phyloP scores from a whole-genome alignment of 2,888 invertebrate genomes.

The Sturmia bella region DNA sequence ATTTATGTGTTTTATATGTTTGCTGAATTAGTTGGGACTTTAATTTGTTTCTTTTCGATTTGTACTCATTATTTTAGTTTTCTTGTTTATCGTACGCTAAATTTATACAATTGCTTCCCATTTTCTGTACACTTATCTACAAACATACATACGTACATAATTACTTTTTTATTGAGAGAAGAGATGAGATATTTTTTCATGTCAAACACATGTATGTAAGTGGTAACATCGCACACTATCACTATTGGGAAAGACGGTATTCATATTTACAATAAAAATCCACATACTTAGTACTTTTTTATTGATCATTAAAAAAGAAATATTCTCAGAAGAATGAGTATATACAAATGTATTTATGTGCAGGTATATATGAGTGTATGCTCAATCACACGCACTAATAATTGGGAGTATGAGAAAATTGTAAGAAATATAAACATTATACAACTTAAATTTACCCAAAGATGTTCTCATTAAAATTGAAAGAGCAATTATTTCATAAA shows the following conservation, averaged over 20 bases:
- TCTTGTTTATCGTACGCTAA: slow-evolving; percentile 55
- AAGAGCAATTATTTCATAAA: slow-evolving; percentile 21
- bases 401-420: slow-evolving; percentile 10
- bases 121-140: slow-evolving; percentile 6
- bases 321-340: background rate
- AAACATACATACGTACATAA: no score
- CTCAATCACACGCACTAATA: background rate
- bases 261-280: slow-evolving; percentile 10
- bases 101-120: slow-evolving; percentile 63
- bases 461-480: slow-evolving; percentile 27
- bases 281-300: background rate
- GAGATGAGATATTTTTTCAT: slow-evolving; percentile 13
- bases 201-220: slow-evolving; percentile 49
- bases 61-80: slow-evolving; percentile 52
- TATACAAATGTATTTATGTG: no score
- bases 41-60: slow-evolving; percentile 37
- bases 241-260: background rate
- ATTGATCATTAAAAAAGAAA: background rate
- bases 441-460: slow-evolving; percentile 20
- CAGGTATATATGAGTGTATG: background rate
- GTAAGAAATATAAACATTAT: background rate
- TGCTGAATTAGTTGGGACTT: slow-evolving; percentile 65
- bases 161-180: background rate
- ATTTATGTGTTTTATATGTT: slow-evolving; percentile 54
- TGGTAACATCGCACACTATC: slow-evolving; percentile 40